Evolutionary conservation across 2,888 invertebrate genomes (phyloP).

Genomic region (Schizaphis graminum): DNA sequence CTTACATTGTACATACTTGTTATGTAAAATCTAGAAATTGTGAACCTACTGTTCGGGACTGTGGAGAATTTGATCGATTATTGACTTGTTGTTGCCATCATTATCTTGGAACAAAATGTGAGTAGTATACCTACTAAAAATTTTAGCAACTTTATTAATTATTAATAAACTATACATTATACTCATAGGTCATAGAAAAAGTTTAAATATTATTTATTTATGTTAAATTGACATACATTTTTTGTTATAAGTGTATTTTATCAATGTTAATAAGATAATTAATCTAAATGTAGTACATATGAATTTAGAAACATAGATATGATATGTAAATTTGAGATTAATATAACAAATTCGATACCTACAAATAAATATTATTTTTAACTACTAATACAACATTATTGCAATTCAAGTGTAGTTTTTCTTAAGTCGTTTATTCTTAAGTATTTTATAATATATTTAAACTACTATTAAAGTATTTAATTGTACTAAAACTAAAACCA

Average conservation of each 20-base stretch:
- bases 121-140: constrained; percentile 70
- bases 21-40: constrained; percentile 74
- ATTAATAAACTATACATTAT: background rate
- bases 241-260: background rate
- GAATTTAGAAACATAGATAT: background rate
- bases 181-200: background rate
- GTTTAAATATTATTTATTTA: background rate
- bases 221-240: background rate
- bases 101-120: constrained; percentile 76
- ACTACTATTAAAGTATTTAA: no score
- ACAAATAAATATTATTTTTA: background rate
- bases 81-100: constrained; percentile 79
- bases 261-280: background rate
- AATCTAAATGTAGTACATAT: background rate
- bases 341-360: background rate
- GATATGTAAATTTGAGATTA: background rate
- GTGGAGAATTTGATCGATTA: constrained; percentile 76
- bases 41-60: constrained; percentile 75
- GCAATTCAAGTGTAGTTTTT: background rate
- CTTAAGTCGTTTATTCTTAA: background rate
- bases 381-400: background rate
- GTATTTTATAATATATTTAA: no score
- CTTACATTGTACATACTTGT: constrained; percentile 80
- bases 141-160: background rate
- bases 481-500: no score